Evolutionary conservation across 2,797 vertebrate species (phyloP).

Genomic region (Cynopterus sphinx): DNA sequence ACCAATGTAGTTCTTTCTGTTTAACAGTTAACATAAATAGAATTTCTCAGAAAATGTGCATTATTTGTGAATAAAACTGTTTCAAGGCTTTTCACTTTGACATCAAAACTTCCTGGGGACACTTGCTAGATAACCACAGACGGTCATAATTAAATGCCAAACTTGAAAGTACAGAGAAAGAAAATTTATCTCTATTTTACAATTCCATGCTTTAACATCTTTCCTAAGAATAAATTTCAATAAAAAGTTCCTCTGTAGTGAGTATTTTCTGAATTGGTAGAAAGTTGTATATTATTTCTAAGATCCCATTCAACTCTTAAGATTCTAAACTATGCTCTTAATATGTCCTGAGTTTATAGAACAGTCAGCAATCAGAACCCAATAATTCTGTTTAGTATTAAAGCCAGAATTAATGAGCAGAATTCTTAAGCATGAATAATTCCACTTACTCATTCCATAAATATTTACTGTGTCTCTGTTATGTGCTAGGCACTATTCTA

Average conservation of each 20-base stretch:
- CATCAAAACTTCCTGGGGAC: background rate
- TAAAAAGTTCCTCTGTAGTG: background rate
- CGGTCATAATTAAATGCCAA: background rate
- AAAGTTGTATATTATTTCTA: slow-evolving; percentile 15
- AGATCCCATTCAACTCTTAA: background rate
- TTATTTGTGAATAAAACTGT: slow-evolving; percentile 8
- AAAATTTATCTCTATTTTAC: background rate
- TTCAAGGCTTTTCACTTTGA: slow-evolving; percentile 17
- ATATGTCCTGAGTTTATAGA: background rate
- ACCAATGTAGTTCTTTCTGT: background rate
- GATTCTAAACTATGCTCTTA: slow-evolving; percentile 30
- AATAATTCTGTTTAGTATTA: background rate
- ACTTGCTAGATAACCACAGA: background rate
- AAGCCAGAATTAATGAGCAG: background rate
- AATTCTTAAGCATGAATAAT: slow-evolving; percentile 40
- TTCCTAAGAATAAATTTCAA: slow-evolving; percentile 40
- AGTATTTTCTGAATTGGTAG: slow-evolving; percentile 16
- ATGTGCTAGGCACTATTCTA: background rate
- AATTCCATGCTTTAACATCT: slow-evolving; percentile 30
- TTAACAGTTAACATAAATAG: background rate
- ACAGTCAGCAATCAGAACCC: slow-evolving; percentile 6
- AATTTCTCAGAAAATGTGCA: slow-evolving; percentile 45
- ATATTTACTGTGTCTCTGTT: slow-evolving; percentile 13
- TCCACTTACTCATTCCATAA: slow-evolving; percentile 24
- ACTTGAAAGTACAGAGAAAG: slow-evolving; percentile 12